Base-by-base conservation (phyloP, 2,888 invertebrate species). In the Chloromyia formosa region DNA sequence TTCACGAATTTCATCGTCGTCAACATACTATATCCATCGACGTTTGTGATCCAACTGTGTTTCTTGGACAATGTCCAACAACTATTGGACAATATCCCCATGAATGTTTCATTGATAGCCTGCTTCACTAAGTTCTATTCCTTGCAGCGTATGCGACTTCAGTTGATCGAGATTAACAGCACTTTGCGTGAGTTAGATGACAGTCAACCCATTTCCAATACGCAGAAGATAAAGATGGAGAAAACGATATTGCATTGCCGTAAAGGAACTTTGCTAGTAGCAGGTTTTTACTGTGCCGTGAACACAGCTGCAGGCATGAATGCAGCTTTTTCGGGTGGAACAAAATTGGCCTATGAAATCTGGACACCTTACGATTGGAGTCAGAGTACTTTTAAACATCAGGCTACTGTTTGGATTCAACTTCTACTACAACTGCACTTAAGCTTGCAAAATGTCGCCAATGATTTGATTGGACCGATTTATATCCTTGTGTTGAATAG, bases 391-490 rank as follows among this genome's bases (percentile, higher is more conserved):
- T 49, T n/a, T 10, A 2, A 5, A 10, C 16, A n/a, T 49, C 16
- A n/a, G 12, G 3, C 16, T 7, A n/a, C 12, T 49, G 2, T 49
- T 12, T 49, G 12, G 12, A 12, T 49, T 2, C 49, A 49, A 12
- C 10, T 1, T 12, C 14, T n/a, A 2, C 10, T 49, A 3, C 49
- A 49, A 49, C 12, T 49, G 2, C 49, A 49, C 3, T 49, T 49
- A 10, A 5, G 14, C 3, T n/a, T 49, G 14, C 49, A 53, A 66
- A 53, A 49, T 23, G 22, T 49, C 9, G 53, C 23, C 7, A 23
- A 23, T 49, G 66, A 66, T 66, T n/a, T 45, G 14, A 49, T n/a
- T 23, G 66, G 49, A 22, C 49, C 53, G 1, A 20, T 45, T 1
- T 66, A 66, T 53, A 7, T 66, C 12, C 20, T 14, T 18, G 23